Evolutionary conservation across 2,888 invertebrate species (phyloP), one percentile per base, ranked within the genome.

Genomic region (Lumbricus terrestris): DNA sequence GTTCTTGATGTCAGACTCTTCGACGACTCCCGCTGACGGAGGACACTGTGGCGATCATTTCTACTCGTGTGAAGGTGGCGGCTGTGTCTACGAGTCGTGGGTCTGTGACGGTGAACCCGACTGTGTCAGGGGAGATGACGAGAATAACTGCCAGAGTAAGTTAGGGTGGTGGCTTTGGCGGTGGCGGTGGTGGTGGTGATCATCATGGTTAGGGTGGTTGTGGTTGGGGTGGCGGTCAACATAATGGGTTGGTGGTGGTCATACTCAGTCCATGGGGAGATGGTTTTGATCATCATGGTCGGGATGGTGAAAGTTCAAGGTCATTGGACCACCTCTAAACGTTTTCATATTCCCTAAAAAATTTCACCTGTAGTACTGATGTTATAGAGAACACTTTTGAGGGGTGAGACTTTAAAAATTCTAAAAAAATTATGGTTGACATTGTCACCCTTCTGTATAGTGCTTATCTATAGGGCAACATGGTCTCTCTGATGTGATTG

Each of bases 81-180:
- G 54, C 11, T 91, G 91, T 33, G 40, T 91, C 15, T 82, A 38
- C 18, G 90, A 89, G 47, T 85, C 90, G 90, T 96, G 96, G 93
- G 96, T 96, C 89, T 97, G 97, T 93, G 94, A 95, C 93, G 96
- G 96, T 29, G 96, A 96, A 91, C 96, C 96, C 92, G 97, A 97
- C 95, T 97, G 97, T 89, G 34, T 35, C 20, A 85, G 85, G 6
- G 35, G 85, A 34, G 85, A 85, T 37, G 85, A 85, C 85, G 85
- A 85, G 37, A 5, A 34, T n/a, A 85, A 85, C 37, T 85, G 85
- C 85, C 34, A 34, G 35, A 85, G 85, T 85, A 23, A 85, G 85
- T 85, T 85, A 69, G 37, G 34, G 33, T 83, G 83, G 83, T 83
- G 85, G n/a, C 34, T 11, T 4, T 6, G 16, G 6, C 18, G 42